Base-by-base conservation (phyloP, 23 tunicate species). In the Diplosoma virens region DNA sequence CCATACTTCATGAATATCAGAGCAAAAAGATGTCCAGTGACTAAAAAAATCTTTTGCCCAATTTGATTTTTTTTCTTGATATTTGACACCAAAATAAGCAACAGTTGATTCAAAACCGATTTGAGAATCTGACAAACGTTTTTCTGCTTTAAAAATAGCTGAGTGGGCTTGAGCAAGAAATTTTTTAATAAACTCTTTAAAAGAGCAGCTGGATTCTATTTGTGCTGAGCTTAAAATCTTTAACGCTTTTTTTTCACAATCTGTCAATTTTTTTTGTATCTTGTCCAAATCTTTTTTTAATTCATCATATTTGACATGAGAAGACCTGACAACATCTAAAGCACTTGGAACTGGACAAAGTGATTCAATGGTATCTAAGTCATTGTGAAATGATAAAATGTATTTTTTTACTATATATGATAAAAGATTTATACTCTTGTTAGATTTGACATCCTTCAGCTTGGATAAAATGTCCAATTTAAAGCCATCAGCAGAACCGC, bases 361-460 rank as follows among this genome's bases (percentile, higher is more conserved):
- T 16, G 24, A 14, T 9, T 67, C 74, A 24, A 27, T 2, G 2
- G 5, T 2, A 18, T 61, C 69, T 36, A 17, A 7, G 2, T 34
- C 25, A 6, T 34, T 25, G 21, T 2, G 23, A 16, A 35, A 27
- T 17, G 7, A 7, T 25, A 21, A 56, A 3, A 67, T 35, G 52
- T 34, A 67, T 11, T 50, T 67, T 67, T 37, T 67, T 23, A 52
- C 52, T 3, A 67, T 36, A 52, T 34, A 67, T 7, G 52, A 35
- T 24, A 67, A 36, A 18, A 67, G 74, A 67, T 67, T 35, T 3
- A 52, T 17, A 34, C 30, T 21, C 17, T 35, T 36, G 24, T 67
- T 37, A 16, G 95, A 67, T 76, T 87, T 87, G 16, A 87, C 95
- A 58, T 87, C 95, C 58, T 81, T 87, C 25, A 87, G 59, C 47